Conservation (phyloP, 2,888 invertebrate genomes). For the Brachyptera putata region DNA sequence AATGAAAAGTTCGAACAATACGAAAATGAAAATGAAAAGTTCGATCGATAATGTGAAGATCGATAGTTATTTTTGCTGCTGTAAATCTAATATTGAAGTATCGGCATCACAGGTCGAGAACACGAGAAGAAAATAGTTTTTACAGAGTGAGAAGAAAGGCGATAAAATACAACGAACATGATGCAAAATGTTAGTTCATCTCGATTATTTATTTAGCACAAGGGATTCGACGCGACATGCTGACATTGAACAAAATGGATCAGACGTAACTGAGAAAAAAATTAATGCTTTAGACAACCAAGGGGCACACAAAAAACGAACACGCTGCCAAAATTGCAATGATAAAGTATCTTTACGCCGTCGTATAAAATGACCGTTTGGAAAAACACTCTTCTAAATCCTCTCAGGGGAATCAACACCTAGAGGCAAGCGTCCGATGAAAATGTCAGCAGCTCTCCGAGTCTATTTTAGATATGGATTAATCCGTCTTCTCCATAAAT, state of each 20-base stretch:
- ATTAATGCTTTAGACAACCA: not conserved
- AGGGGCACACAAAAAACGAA: not conserved
- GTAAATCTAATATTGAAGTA: too few relatives aligned
- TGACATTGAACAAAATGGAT: not conserved
- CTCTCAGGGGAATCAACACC: not conserved
- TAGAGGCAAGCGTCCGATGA: not conserved
- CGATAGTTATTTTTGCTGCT: too few relatives aligned
- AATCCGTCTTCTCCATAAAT: not conserved
- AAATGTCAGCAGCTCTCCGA: not conserved
- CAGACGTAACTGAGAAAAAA: slow-evolving; percentile 2
- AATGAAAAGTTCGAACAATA: not conserved
- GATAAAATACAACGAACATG: too few relatives aligned
- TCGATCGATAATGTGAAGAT: too few relatives aligned
- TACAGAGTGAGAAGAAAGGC: not conserved
- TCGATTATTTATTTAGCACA: not conserved
- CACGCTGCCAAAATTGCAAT: slow-evolving; percentile 12
- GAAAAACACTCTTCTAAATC: not conserved
- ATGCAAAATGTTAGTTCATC: too few relatives aligned
- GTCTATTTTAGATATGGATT: not conserved
- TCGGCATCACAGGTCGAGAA: too few relatives aligned
- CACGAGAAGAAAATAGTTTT: not conserved
- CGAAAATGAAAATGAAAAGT: too few relatives aligned
- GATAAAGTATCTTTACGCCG: slow-evolving; percentile 1
- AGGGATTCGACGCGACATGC: not conserved
- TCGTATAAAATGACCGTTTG: not conserved